Evolutionary conservation across 2,888 invertebrate genomes (phyloP).

Genomic region (Ochropleura plecta): DNA sequence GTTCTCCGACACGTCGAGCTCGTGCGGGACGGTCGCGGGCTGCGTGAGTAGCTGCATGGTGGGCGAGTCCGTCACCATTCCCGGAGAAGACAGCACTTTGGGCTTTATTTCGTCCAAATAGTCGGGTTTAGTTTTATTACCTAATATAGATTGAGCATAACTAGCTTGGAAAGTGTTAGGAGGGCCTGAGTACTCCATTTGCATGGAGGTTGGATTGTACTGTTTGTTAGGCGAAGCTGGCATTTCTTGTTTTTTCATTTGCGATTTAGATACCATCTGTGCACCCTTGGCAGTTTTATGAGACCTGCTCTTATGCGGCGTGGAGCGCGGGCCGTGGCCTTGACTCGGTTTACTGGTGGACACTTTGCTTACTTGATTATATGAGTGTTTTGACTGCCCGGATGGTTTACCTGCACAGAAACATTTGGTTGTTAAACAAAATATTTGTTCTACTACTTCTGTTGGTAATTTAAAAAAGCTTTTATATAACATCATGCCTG

Average conservation of each 20-base stretch:
- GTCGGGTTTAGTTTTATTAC: conserved; percentile 81
- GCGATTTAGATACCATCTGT: conserved; percentile 73
- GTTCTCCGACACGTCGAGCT: conserved; percentile 77
- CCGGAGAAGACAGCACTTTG: conserved; percentile 79
- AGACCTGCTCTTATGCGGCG: conserved; percentile 78
- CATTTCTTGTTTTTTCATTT: conserved; percentile 79
- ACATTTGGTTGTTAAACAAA: conserved; percentile 1
- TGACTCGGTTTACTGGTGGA: conserved; percentile 88
- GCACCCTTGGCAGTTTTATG: conserved; percentile 73
- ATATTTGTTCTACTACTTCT: background rate
- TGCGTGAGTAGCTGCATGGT: conserved; percentile 85
- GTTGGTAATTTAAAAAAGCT: background rate
- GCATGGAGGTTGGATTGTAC: conserved; percentile 76
- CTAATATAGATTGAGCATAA: conserved; percentile 86
- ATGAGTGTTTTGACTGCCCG: conserved; percentile 88
- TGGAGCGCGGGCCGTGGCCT: conserved; percentile 74
- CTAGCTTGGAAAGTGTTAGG: conserved; percentile 88
- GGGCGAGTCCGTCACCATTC: conserved; percentile 82
- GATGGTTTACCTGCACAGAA: conserved; percentile 84
- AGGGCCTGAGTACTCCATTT: conserved; percentile 82
- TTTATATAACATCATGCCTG: too few relatives aligned
- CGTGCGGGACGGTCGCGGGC: conserved; percentile 82
- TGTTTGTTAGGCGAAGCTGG: conserved; percentile 79
- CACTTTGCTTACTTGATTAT: conserved; percentile 90
- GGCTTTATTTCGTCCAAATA: conserved; percentile 81